Evolutionary conservation across 2,113 vertebrate species (phyloP), one percentile per base, ranked within the genome.

Genomic region (Caranx melampygus): DNA sequence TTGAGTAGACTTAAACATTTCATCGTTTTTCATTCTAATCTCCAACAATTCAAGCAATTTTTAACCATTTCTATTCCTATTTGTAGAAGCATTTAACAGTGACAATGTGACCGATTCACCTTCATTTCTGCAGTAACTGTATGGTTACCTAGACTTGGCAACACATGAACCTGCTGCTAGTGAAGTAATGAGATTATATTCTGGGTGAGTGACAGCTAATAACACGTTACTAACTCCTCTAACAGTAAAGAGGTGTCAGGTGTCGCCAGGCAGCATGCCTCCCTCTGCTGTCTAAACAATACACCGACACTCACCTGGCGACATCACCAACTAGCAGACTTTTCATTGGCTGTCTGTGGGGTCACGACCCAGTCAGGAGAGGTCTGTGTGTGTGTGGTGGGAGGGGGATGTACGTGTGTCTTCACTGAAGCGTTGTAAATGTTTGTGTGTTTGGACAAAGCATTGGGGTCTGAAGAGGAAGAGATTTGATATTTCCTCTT

Each of bases 401-500:
- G 83, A 10, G 5, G 47, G 20, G 49, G 31, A 37, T 34, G 51
- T 26, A 40, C 66, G 77, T 61, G 82, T 83, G 83, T 62, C 74
- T n/a, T 31, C 45, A 2, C 35, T 47, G 31, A 67, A 61, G 79
- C 61, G 6, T 69, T 47, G 42, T 26, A 33, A 75, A 63, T 31
- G 47, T 57, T 31, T 75, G 40, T 79, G 66, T 52, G 55, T 67
- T 78, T 9, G 67, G 40, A 86, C 77, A 66, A 69, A 72, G 45
- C 15, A 7, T 86, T 44, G 73, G 59, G 44, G 79, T 26, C 67
- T 34, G 9, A 58, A 49, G 9, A 37, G 21, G 1, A 14, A 59
- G 81, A 78, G 63, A 69, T 40, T 7, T 75, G 58, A 85, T 83
- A 67, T 37, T 64, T 87, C 58, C 58, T 67, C 52, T 10, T 65